Evolutionary conservation across 1,140 invertebrate genomes (phyloP), one percentile per base, ranked within the genome.

Genomic region (Bombus waltoni): DNA sequence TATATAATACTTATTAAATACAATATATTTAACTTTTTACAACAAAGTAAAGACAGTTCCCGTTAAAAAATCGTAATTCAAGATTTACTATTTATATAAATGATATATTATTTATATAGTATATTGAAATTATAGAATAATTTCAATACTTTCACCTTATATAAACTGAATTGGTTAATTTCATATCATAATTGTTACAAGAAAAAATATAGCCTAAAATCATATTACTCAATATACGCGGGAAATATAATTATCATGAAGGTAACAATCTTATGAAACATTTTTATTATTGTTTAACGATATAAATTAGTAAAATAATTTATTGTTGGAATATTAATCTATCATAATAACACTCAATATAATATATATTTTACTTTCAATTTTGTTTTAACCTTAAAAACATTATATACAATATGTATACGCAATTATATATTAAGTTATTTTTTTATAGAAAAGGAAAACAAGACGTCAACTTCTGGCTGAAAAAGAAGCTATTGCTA

Each of bases 401-500:
- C 13, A 15, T 65, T 59, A 42, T 35, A 10, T 28, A 44, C 40
- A 8, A 62, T 35, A 13, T 84, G 28, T 59, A 22, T 53, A 13
- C 5, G 70, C 18, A 65, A 62, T 75, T 18, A 66, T 53, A 53
- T 35, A n/a, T 42, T 72, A 38, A 47, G 62, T 66, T 25, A 71
- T 1, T 47, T 53, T 86, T 71, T 35, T 32, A 28, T 38, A 89
- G 89, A 89, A 84, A 66, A 90, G 88, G n/a, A 90, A 88, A 74
- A 90, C 86, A 25, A 87, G 89, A 40, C 87, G 88, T 78, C 85
- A 91, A n/a, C 72, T 89, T 74, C n/a, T 91, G 25, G 76, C 79
- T 15, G 92, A 94, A 75, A 95, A 94, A 83, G 72, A 86, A 75
- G 71, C 88, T 13, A 53, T 53, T 11, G 90, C 93, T 10, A 88